These are phyloP conservation scores for Argopecten irradians DNA, from an alignment of 1,140 invertebrate species.

Conservation along the genomic window DNA sequence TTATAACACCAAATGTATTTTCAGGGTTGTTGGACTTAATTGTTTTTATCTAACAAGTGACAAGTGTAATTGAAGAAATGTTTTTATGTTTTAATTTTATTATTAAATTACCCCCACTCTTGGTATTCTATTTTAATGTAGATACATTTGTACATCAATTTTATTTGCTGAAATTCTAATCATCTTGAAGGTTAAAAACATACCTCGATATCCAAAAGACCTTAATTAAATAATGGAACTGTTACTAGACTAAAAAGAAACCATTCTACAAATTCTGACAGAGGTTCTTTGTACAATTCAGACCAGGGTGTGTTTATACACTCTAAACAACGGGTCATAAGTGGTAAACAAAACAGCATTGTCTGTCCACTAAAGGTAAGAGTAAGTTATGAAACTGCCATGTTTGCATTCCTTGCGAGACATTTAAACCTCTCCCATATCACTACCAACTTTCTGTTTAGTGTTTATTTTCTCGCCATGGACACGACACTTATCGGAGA, in stretches of 20 bases:
- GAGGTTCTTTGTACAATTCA: background rate
- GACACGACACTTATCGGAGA: background rate
- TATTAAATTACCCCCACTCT: too few species aligned
- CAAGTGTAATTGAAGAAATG: too few species aligned
- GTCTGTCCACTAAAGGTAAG: background rate
- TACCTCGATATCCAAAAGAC: too few species aligned
- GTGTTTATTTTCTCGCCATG: background rate
- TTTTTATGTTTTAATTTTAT: too few species aligned
- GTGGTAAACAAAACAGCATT: background rate
- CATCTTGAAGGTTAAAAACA: too few species aligned
- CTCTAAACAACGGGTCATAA: background rate
- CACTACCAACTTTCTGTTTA: background rate
- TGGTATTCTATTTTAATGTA: too few species aligned
- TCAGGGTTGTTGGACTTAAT: too few species aligned
- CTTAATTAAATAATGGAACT: background rate
- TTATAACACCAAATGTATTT: too few species aligned
- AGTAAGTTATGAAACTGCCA: conserved; percentile 22
- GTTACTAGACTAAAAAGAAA: background rate
- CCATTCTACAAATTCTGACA: background rate
- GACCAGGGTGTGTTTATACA: background rate
- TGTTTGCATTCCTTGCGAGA: background rate
- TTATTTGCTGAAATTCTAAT: too few species aligned
- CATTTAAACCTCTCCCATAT: background rate
- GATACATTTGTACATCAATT: too few species aligned
- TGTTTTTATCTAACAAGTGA: too few species aligned